These are phyloP conservation scores for Pedicia rivosa DNA, from an alignment of 2,888 invertebrate genomes.

Conservation along the genomic window DNA sequence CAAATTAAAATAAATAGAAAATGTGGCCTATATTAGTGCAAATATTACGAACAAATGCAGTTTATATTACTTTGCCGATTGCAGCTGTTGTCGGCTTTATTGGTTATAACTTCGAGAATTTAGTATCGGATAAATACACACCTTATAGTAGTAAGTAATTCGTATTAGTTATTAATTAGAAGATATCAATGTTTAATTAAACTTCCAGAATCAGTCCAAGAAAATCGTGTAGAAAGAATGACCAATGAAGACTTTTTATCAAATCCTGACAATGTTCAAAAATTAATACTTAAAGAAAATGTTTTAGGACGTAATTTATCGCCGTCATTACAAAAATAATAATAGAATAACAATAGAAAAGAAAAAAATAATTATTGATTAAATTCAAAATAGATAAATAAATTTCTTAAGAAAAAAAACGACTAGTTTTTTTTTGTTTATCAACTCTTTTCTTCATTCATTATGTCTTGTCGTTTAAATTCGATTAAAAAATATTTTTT, in stretches of 20 bases:
- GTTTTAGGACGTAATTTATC: slow-evolving; percentile 49
- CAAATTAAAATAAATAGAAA: slow-evolving; percentile 21
- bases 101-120: slow-evolving; percentile 72
- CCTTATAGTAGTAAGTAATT: slow-evolving; percentile 48
- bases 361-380: no score
- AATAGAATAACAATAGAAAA: no score
- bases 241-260: slow-evolving; percentile 38
- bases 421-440: no score
- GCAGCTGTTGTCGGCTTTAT: slow-evolving; percentile 68
- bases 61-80: slow-evolving; percentile 64
- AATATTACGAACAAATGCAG: slow-evolving; percentile 54
- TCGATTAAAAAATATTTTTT: no score
- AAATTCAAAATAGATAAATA: no score
- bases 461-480: no score
- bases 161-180: background rate
- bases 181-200: slow-evolving; percentile 7
- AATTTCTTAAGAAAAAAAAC: no score
- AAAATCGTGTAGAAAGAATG: slow-evolving; percentile 52
- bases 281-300: slow-evolving; percentile 47
- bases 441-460: no score
- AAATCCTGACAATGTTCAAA: slow-evolving; percentile 46
- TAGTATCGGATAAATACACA: slow-evolving; percentile 56
- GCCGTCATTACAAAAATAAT: slow-evolving; percentile 38
- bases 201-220: slow-evolving; percentile 50
- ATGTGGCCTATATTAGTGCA: slow-evolving; percentile 66